Base-by-base conservation (phyloP, 2,888 invertebrate species). In the Nomada goodeniana region DNA sequence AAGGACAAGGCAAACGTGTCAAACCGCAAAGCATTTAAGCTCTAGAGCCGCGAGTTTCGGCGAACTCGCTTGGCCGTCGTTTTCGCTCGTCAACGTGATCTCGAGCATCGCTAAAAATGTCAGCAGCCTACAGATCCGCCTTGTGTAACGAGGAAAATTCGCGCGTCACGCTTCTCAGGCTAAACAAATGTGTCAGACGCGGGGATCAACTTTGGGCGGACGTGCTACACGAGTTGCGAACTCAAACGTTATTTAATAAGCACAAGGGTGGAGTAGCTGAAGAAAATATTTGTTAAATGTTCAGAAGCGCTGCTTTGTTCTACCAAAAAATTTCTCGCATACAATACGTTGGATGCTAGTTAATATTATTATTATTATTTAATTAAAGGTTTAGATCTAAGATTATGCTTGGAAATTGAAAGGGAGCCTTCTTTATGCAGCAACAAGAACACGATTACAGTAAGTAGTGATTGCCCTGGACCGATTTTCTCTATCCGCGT, bases 11-110 rank as follows among this genome's bases (percentile, higher is more conserved):
- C 70, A 36, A 69, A 69, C 47, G 60, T 53, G 65, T 65, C 65
- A 42, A 47, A 47, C 64, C 70, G 59, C 76, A n/a, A 52, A 29
- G 55, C 75, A 20, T 63, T 68, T 69, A 68, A 79, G 23, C 63
- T 52, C 15, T 53, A 26, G 18, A 60, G 36, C 20, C 13, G 72
- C 44, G 36, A 57, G n/a, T 26, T 18, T 11, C 23, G 9, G n/a
- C 18, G 47, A 59, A 29, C 59, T 47, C 52, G 11, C 52, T 13
- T 13, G 29, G 15, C 44, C 59, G 20, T 70, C 29, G 10, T 70
- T 29, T 44, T 29, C 29, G 59, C 3, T 9, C 7, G 69, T 59
- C 59, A 59, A n/a, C 47, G 15, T n/a, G 47, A 60, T 50, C 20
- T 47, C 47, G 2, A 70, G 47, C 47, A 44, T 70, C 47, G 23